Base-by-base conservation (phyloP, 2,888 invertebrate genomes). In the Tachina fera region DNA sequence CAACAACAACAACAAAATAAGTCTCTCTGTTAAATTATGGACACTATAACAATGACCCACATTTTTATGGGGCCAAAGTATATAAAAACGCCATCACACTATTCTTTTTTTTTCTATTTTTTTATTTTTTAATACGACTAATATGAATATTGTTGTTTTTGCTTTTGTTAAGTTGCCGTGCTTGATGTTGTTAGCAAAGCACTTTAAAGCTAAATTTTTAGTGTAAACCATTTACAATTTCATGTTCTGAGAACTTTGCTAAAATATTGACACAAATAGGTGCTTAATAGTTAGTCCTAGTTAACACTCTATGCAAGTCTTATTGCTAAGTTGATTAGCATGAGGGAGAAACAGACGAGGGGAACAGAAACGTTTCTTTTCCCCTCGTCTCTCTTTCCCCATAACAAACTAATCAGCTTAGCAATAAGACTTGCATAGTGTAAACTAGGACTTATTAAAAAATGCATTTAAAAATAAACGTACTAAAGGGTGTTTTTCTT, bases 31-130 rank as follows among this genome's bases (percentile, higher is more conserved):
- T 79, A 82, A 86, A 86, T 80, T 86, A 86, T 86, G 79, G 83
- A 76, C 80, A 86, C 79, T 80, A 83, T 83, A 86, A 86, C 83
- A 83, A 86, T 86, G 86, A 86, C 86, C 86, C 76, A 86, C 86
- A 76, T 86, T 86, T 82, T 76, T 83, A 80, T 86, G 79, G 72
- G 86, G 86, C 86, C 83, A 86, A 80, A 83, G 78, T 79, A 82
- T 79, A 79, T 61, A 72, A 75, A 75, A 82, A 75, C 79, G 85
- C 75, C 85, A 82, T 81, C 81, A 76, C 31, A 81, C 61, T 68
- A 41, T 83, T 58, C 39, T 58, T 82, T 65, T 13, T 1, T 13
- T 39, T 58, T 41, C n/a, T n/a, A n/a, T n/a, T n/a, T n/a, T n/a
- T n/a, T 22, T 47, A 3, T 60, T n/a, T 45, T 58, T 31, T n/a